Evolutionary conservation across 2,888 invertebrate genomes (phyloP), one percentile per base, ranked within the genome.

Genomic region (Troides aeacus): DNA sequence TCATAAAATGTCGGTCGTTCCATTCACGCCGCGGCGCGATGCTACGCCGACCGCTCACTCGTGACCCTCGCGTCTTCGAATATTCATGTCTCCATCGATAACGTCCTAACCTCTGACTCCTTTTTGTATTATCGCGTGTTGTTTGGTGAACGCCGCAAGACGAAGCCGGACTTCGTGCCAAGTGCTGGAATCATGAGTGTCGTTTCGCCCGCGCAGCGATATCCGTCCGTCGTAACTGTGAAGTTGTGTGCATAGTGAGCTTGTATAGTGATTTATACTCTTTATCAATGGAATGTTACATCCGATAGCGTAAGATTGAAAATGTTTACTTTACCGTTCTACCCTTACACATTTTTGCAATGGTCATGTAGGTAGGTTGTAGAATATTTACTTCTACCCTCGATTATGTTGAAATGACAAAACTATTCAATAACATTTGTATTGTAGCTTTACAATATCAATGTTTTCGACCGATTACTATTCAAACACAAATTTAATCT

Each of bases 21-120:
- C 92, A 91, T 91, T 92, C 88, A 90, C 90, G 90, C 86, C 87
- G 87, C 87, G 84, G 84, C 82, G 84, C 88, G 88, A 83, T 88
- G 91, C 87, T 87, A 82, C 87, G 80, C 81, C 85, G 87, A 84
- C 87, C 90, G 90, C 79, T 90, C 92, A 90, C 90, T 92, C 91
- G 90, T 90, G 92, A 92, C 90, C 91, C 91, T 90, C 89, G 90
- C 91, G 88, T 89, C 91, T 90, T 89, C 89, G 89, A 89, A 92
- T 91, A 91, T 92, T 89, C 92, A 91, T 92, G 91, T 90, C 90
- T 90, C 87, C 89, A 84, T 87, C 90, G 91, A 91, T 92, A 91
- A 89, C 90, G 88, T 87, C 89, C 84, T 91, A 89, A 91, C 91
- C 91, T 89, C 87, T 90, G 90, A 91, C 91, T 89, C 86, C 89